Conservation (phyloP, 2,797 vertebrate species). For the Tamandua tetradactyla region DNA sequence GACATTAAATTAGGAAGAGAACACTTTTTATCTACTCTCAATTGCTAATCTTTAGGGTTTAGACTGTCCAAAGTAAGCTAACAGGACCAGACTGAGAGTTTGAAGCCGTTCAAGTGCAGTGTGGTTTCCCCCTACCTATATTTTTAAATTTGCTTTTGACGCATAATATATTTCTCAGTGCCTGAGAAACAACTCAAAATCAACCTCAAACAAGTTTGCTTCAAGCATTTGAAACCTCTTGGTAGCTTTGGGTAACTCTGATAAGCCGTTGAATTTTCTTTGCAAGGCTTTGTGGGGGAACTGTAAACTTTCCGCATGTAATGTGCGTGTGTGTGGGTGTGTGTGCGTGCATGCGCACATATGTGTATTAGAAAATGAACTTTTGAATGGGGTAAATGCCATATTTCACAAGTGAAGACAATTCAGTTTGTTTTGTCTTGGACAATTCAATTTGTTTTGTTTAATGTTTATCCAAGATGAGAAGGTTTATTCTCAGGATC, state of each 20-base stretch:
- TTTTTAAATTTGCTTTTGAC: slow-evolving; percentile 70
- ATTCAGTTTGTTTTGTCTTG: slow-evolving; percentile 7
- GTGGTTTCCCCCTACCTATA: slow-evolving; percentile 59
- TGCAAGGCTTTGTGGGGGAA: slow-evolving; percentile 53
- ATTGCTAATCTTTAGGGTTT: slow-evolving; percentile 13
- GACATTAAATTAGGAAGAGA: not conserved
- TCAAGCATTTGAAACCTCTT: slow-evolving; percentile 64
- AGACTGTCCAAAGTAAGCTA: not conserved
- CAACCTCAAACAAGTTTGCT: slow-evolving; percentile 68
- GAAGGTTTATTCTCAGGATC: slow-evolving; percentile 1
- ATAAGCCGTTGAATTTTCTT: slow-evolving; percentile 51
- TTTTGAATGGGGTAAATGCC: not conserved
- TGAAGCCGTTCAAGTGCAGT: slow-evolving; percentile 46
- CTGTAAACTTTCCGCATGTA: slow-evolving; percentile 32
- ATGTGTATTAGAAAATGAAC: not conserved
- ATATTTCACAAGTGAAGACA: slow-evolving; percentile 31
- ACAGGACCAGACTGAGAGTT: not conserved
- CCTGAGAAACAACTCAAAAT: slow-evolving; percentile 54
- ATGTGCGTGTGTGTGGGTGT: not conserved
- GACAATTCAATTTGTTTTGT: too few species aligned
- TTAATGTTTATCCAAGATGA: not conserved
- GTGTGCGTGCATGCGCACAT: not conserved
- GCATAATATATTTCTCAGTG: slow-evolving; percentile 52
- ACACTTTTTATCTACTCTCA: not conserved
- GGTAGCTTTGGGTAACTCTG: slow-evolving; percentile 53